Evolutionary conservation across 2,113 vertebrate genomes (phyloP), one percentile per base, ranked within the genome.

Genomic region (Centropus bengalensis): DNA sequence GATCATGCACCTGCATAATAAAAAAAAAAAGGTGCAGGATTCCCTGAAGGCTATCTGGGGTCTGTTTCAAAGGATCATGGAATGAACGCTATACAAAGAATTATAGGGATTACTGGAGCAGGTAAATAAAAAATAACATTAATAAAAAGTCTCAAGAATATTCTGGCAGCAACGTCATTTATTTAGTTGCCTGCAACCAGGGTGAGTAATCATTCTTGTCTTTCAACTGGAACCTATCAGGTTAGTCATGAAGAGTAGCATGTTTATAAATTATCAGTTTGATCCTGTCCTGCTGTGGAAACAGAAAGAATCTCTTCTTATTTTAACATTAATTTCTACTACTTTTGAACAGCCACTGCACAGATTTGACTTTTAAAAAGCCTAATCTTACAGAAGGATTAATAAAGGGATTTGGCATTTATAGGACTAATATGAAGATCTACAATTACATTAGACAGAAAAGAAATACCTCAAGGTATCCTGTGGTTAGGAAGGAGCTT

Each of bases 381-480:
- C 45, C 45, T 91, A 76, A 82, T 45, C 51, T 67, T 79, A 55
- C 84, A 89, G 62, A 87, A 76, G 45, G 74, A 96, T 93, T 95
- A 93, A 91, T 58, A 94, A 79, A 62, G 33, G 45, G 86, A 89
- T 94, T 95, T 94, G 54, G 59, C 63, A 82, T 94, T 91, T 92
- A 66, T 38, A 93, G 40, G 45, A 82, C 58, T 89, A 94, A 91
- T 94, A 92, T 30, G 67, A 95, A 92, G 77, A 82, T 60, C 66
- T 85, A 74, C 89, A 82, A 81, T 76, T 94, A 92, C 81, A 79
- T 84, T 94, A 85, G 85, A 81, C 8, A 52, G 74, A 76, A 89
- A 15, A 91, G 67, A 94, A 95, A 96, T 96, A 89, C 60, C 93
- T 95, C 62, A 87, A 91, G 86, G 78, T 42, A 92, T 87, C 93